These are phyloP conservation scores for Ceratoteleas bidentatus DNA, from an alignment of 1,140 invertebrate species.

Conservation along the genomic window DNA sequence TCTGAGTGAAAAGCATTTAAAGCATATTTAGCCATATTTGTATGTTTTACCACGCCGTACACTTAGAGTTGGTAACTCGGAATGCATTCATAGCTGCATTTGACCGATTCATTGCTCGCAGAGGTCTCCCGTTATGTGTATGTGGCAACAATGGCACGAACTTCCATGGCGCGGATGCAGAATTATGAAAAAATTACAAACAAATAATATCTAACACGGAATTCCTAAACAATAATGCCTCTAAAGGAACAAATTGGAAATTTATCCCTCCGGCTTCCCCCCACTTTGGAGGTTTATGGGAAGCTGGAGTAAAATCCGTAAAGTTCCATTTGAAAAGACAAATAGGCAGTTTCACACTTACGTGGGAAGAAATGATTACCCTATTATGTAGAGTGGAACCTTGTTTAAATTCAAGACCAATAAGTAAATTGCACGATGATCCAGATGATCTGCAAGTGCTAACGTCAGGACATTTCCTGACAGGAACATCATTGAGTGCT, in stretches of 20 bases:
- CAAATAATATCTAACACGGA: too few species aligned
- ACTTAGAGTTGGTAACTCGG: background rate
- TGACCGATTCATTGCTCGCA: background rate
- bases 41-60: too few species aligned
- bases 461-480: background rate
- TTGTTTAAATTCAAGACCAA: background rate
- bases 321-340: background rate
- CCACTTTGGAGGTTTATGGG: too few species aligned
- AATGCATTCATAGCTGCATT: background rate
- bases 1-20: too few species aligned
- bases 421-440: too few species aligned
- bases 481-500: background rate
- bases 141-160: conserved; percentile 1
- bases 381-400: background rate
- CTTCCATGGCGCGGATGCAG: background rate
- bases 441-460: too few species aligned
- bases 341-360: background rate
- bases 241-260: too few species aligned
- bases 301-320: too few species aligned
- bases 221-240: background rate
- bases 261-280: too few species aligned
- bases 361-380: too few species aligned
- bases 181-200: too few species aligned
- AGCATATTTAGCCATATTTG: too few species aligned
- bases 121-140: background rate